Evolutionary conservation across 2,113 vertebrate species (phyloP).

Genomic region (Azemiops feae): DNA sequence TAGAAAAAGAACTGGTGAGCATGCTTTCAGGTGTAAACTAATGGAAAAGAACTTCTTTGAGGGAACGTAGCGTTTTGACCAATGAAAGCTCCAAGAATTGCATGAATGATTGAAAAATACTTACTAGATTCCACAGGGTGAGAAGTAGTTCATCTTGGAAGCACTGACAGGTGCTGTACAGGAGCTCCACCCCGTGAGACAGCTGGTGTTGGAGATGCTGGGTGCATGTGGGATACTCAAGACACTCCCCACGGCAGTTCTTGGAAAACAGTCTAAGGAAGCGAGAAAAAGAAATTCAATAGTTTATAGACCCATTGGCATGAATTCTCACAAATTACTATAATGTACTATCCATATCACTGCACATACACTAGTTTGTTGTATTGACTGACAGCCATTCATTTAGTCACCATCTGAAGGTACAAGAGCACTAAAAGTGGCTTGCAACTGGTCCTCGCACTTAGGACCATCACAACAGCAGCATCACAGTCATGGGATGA

Average conservation of each 20-base stretch:
- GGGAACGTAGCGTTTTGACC: background rate
- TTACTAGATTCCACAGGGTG: constrained; percentile 78
- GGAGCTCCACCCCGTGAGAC: constrained; percentile 72
- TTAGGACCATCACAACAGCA: background rate
- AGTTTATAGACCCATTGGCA: background rate
- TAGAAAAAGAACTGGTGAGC: background rate
- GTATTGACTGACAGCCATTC: background rate
- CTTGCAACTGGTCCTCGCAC: background rate
- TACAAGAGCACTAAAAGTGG: background rate
- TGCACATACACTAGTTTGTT: background rate
- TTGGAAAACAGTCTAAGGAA: constrained; percentile 51
- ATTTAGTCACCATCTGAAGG: background rate
- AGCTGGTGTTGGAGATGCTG: constrained; percentile 74
- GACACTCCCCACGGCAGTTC: constrained; percentile 66
- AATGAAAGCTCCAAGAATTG: background rate
- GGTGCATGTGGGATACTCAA: constrained; percentile 61
- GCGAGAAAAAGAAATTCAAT: constrained; percentile 21
- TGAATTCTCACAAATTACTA: background rate
- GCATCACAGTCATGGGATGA: background rate
- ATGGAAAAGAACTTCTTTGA: background rate
- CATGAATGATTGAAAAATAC: background rate
- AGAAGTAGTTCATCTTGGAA: constrained; percentile 72
- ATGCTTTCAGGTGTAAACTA: background rate
- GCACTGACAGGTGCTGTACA: constrained; percentile 55
- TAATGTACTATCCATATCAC: background rate